Evolutionary conservation across 2,113 vertebrate species (phyloP).

Genomic region (Tapirus terrestris): DNA sequence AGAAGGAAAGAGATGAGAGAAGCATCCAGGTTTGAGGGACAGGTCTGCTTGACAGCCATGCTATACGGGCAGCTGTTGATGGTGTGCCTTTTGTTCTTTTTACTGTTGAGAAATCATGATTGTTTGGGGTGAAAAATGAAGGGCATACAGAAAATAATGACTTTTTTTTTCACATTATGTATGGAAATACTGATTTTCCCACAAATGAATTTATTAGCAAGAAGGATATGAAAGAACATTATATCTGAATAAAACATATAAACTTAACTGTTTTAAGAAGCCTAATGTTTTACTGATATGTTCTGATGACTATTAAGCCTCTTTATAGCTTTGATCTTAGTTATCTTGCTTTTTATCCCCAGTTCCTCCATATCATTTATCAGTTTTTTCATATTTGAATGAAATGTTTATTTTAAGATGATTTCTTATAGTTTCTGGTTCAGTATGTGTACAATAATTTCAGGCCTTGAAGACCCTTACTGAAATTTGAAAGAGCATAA

Average conservation of each 20-base stretch:
- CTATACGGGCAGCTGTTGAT: not conserved
- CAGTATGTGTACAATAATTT: conserved; percentile 28
- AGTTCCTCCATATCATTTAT: conserved; percentile 44
- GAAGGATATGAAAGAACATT: conserved; percentile 46
- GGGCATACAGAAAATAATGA: not conserved
- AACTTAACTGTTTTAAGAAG: not conserved
- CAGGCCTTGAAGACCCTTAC: not conserved
- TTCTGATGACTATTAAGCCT: not conserved
- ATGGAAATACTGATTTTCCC: not conserved
- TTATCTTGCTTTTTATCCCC: conserved; percentile 46
- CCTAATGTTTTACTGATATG: not conserved
- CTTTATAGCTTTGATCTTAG: conserved; percentile 58
- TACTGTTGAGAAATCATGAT: not conserved
- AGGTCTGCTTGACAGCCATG: not conserved
- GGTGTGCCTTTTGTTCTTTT: not conserved
- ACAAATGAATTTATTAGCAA: conserved; percentile 21
- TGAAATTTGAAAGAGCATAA: not conserved
- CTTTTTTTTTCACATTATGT: not conserved
- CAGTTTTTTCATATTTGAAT: conserved; percentile 53
- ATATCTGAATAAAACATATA: conserved; percentile 44
- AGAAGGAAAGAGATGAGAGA: not conserved
- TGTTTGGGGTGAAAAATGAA: not conserved
- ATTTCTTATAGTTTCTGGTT: conserved; percentile 57
- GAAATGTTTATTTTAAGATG: conserved; percentile 58
- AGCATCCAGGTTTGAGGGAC: not conserved